Base-by-base conservation (phyloP, 1,140 invertebrate species). In the Aphaenogaster rudis region DNA sequence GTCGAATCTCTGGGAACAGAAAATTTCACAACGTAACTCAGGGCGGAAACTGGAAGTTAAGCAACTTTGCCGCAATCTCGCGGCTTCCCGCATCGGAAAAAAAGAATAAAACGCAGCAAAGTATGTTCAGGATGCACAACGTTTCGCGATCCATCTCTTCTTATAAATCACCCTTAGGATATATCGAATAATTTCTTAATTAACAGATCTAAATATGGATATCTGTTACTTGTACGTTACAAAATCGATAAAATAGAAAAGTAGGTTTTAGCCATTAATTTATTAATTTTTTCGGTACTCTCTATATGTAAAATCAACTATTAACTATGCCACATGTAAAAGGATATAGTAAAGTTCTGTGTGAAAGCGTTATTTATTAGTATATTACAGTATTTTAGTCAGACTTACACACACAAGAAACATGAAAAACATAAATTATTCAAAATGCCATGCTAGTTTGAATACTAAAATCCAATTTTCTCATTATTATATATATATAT, bases 1-100 rank as follows among this genome's bases (percentile, higher is more conserved):
- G 28, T 9, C 3, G 61, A 33, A 57, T 59, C 54, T 85, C 89
- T 90, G 88, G 7, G 63, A 90, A 90, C 89, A 90, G 69, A 90
- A 90, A 90, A 45, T 33, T 80, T 86, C 36, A 45, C 54, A 50
- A 52, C 45, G 78, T 84, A 48, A 90, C 50, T 87, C 17, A 5
- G 28, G 48, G 3, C 39, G 21, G 21, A 21, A 72, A 45, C 3
- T 17, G 15, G 33, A 36, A 76, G 9, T 59, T 48, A 50, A 9
- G 28, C 39, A 82, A 74, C 21, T 33, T 15, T 28, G 33, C 13
- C 6, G 39, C 59, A 13, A 21, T 39, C 50, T 50, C 11, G 72
- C 36, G 36, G 15, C 28, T 66, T 52, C 33, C 36, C 45, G 42
- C 39, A n/a, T 48, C 15, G 42, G 15, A 74, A 59, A 54, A 9